Conservation (phyloP, 1,140 invertebrate species). For the Cryptotermes secundus region DNA sequence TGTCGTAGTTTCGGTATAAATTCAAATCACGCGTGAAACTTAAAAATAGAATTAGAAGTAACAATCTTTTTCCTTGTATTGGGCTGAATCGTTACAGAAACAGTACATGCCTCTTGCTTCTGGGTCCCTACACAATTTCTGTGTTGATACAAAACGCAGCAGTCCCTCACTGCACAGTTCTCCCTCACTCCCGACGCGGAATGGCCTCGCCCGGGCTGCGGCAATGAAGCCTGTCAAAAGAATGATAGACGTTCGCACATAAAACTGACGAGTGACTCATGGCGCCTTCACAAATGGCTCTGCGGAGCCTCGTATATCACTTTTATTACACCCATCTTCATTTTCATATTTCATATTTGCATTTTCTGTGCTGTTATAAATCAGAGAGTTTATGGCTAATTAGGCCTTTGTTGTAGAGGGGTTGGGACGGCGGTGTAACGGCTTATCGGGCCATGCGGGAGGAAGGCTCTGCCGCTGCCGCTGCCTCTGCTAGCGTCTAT, state of each 20-base stretch:
- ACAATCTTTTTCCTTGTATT: background rate
- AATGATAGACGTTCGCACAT: slow-evolving; percentile 66
- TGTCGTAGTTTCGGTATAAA: background rate
- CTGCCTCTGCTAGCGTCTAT: background rate
- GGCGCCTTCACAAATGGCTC: slow-evolving; percentile 69
- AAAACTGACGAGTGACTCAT: slow-evolving; percentile 60
- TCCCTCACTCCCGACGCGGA: slow-evolving; percentile 16
- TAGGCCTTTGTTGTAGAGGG: slow-evolving; percentile 58
- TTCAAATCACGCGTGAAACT: background rate
- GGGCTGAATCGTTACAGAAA: background rate
- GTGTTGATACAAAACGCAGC: slow-evolving; percentile 13
- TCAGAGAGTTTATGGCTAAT: slow-evolving; percentile 68
- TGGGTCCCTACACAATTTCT: background rate
- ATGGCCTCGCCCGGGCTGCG: slow-evolving; percentile 34
- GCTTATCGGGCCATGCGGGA: slow-evolving; percentile 30
- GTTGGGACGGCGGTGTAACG: slow-evolving; percentile 42
- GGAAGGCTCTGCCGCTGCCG: background rate
- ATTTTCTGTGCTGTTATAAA: slow-evolving; percentile 60
- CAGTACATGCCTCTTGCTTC: background rate
- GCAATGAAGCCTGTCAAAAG: slow-evolving; percentile 64
- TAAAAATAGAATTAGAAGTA: background rate
- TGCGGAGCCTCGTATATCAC: slow-evolving; percentile 73
- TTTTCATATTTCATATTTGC: slow-evolving; percentile 81
- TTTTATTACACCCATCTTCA: slow-evolving; percentile 77
- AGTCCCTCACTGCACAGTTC: slow-evolving; percentile 4